These are phyloP conservation scores for Agapetus fuscipes DNA, from an alignment of 2,888 invertebrate species.

Conservation along the genomic window DNA sequence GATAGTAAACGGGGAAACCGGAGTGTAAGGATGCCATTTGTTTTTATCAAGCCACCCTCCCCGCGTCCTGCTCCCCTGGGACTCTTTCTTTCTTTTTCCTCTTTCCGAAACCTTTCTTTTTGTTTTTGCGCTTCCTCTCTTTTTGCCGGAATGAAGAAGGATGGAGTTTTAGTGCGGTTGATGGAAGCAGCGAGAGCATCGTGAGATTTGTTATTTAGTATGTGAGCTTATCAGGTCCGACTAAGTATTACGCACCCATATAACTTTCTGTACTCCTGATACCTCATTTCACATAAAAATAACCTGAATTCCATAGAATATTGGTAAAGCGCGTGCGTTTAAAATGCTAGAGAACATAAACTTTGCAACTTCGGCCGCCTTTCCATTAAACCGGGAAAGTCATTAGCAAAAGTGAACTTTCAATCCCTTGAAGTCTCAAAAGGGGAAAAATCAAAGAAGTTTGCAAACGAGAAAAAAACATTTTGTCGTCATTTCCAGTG, in stretches of 20 bases:
- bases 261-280: constrained; percentile 6
- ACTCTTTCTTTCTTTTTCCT: constrained; percentile 20
- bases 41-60: constrained; percentile 21
- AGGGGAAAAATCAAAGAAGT: no score
- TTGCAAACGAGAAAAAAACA: no score
- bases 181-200: constrained; percentile 17
- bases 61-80: constrained; percentile 17
- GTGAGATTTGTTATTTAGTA: constrained; percentile 12
- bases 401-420: no score
- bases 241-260: no score
- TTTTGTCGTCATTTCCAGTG: no score
- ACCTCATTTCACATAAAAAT: constrained; percentile 4
- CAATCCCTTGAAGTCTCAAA: no score
- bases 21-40: constrained; percentile 22
- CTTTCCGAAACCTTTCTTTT: constrained; percentile 22
- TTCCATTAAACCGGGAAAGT: no score
- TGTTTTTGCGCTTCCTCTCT: constrained; percentile 12
- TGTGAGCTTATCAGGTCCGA: neutral
- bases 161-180: constrained; percentile 19
- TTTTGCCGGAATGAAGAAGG: constrained; percentile 20
- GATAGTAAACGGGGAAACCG: constrained; percentile 19
- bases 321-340: no score
- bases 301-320: no score
- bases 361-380: no score
- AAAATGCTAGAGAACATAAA: no score